Evolutionary conservation across 2,888 invertebrate species (phyloP), one percentile per base, ranked within the genome.

Genomic region (Synergus gifuensis): DNA sequence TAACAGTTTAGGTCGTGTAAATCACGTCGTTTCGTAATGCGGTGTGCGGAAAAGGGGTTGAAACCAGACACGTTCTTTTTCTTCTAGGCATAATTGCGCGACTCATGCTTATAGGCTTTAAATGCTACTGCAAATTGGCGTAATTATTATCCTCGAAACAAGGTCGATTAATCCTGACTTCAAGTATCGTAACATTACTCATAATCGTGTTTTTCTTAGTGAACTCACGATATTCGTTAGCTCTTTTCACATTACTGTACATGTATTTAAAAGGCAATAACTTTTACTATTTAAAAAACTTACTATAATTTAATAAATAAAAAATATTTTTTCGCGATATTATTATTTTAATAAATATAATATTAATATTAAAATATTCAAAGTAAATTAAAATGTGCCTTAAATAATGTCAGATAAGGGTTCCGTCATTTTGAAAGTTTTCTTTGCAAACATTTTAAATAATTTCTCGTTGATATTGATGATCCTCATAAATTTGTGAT

Each of bases 81-180:
- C 69, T 69, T 69, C 46, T 49, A 12, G 67, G 44, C 28, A 69
- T 69, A 69, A 69, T 69, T 69, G 69, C 46, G 22, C 42, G 46
- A 11, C 67, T 69, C 69, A 46, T 69, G 69, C 69, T 49, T 46
- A n/a, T n/a, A 46, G 46, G 49, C 69, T 66, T 42, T 42, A 69
- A 69, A 69, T 69, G 69, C 69, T 69, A 69, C 69, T 46, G 69
- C 69, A 69, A 69, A 69, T 69, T 69, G 69, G 44, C 69, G 44
- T 46, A 69, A 69, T 69, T 46, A 69, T 69, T 69, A 69, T 69
- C 69, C 49, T 69, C 46, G 69, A 49, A 69, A 69, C 69, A 69
- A 69, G 69, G 69, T 69, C 69, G 69, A 69, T 69, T 69, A 46
- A 69, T 66, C 42, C 64, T 66, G 46, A 69, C 46, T 69, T 44